Conservation (phyloP, 2,888 invertebrate species). For the Hirtodrosophila confusa region DNA sequence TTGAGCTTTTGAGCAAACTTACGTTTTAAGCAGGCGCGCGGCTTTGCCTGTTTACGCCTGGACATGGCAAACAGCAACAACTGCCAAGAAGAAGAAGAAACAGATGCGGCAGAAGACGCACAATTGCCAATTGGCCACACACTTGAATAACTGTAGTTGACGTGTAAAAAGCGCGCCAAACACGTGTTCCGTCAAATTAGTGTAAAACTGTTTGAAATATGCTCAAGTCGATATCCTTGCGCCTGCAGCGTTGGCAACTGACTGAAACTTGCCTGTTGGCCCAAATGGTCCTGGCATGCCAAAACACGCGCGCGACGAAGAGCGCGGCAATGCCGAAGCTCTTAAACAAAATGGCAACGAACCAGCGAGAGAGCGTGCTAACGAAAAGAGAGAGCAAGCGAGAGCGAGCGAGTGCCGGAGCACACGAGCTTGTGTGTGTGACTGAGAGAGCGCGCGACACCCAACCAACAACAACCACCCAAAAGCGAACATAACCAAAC, state of each 20-base stretch:
- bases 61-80: conserved; percentile 85
- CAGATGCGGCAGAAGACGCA: background rate
- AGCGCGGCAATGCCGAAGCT: conserved; percentile 32
- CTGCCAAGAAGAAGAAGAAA: background rate
- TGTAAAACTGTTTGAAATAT: conserved; percentile 6
- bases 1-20: conserved; percentile 81
- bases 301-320: conserved; percentile 32
- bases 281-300: conserved; percentile 53
- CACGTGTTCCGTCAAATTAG: conserved; percentile 24
- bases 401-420: background rate
- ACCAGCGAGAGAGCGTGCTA: conserved; percentile 20
- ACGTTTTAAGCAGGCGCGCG: conserved; percentile 88
- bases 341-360: conserved; percentile 64
- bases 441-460: conserved; percentile 21
- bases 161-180: conserved; percentile 57
- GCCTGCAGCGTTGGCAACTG: conserved; percentile 80
- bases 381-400: conserved; percentile 20
- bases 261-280: conserved; percentile 68
- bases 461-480: conserved; percentile 55
- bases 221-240: conserved; percentile 75
- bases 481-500: conserved; percentile 17
- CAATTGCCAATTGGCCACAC: conserved; percentile 2
- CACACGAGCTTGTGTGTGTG: conserved; percentile 1
- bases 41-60: conserved; percentile 89
- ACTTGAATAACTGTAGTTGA: conserved; percentile 1